Evolutionary conservation across 2,113 vertebrate species (phyloP).

Genomic region (Apaloderma vittatum): DNA sequence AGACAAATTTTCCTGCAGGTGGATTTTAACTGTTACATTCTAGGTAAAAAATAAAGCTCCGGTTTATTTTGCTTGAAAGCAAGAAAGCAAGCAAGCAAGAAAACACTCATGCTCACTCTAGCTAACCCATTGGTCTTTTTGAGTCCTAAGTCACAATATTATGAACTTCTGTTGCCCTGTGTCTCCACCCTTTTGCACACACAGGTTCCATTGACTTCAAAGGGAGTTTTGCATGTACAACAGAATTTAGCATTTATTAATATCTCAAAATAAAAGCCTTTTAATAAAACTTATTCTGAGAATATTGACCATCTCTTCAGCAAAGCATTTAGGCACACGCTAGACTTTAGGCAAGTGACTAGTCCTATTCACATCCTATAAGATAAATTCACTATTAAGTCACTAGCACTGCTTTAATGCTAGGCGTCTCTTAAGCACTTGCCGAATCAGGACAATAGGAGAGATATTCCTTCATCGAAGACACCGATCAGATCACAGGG

Average conservation of each 20-base stretch:
- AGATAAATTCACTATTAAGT: not conserved
- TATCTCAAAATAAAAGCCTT: not conserved
- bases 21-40: not conserved
- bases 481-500: not conserved
- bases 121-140: not conserved
- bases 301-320: conserved; percentile 1
- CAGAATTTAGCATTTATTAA: conserved; percentile 42
- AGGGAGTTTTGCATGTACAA: not conserved
- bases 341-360: not conserved
- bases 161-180: not conserved
- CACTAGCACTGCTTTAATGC: not conserved
- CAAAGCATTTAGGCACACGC: not conserved
- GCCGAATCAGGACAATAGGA: not conserved
- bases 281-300: not conserved
- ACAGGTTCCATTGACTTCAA: conserved; percentile 24
- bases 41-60: not conserved
- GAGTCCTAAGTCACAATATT: not conserved
- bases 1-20: not conserved
- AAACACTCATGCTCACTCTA: not conserved
- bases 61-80: not conserved
- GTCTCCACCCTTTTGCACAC: not conserved
- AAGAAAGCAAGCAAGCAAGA: not conserved
- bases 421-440: not conserved
- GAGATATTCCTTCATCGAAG: not conserved
- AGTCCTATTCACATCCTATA: not conserved